phyloP scores from a whole-genome alignment of 2,113 vertebrate species.

The Pyxicephalus adspersus region DNA sequence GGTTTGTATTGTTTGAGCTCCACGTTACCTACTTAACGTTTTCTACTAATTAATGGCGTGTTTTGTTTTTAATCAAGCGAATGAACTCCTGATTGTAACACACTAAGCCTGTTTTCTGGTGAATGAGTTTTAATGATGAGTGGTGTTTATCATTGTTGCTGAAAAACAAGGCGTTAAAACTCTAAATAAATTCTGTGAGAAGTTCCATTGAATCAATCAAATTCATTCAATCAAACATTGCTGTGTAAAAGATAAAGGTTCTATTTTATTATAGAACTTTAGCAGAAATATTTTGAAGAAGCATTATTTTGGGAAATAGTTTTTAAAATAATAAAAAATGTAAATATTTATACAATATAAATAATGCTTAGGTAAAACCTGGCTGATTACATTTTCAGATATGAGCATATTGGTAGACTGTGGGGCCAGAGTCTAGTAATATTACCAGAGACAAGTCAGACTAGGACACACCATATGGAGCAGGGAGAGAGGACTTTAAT shows the following conservation, averaged over 20 bases:
- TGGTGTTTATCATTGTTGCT: background rate
- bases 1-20: conserved; percentile 37
- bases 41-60: conserved; percentile 4
- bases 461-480: conserved; percentile 13
- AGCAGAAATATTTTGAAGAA: too few relatives aligned
- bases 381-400: background rate
- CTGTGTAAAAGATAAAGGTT: too few relatives aligned
- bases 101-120: background rate
- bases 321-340: too few relatives aligned
- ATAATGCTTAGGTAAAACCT: too few relatives aligned
- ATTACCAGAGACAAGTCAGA: background rate
- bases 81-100: conserved; percentile 27
- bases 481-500: background rate
- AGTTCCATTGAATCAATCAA: too few relatives aligned
- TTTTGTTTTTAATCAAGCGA: conserved; percentile 6
- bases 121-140: background rate
- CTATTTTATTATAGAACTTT: too few relatives aligned
- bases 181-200: too few relatives aligned
- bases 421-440: background rate
- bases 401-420: background rate
- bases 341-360: too few relatives aligned
- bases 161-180: too few relatives aligned
- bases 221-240: too few relatives aligned
- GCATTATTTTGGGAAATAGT: too few relatives aligned
- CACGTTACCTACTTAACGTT: conserved; percentile 19